Percentiles rank a stretch among this genome's conserved stretches.
These are phyloP conservation scores for Lucifuga dentata DNA, from an alignment of 2,113 vertebrate species.

Conservation along the genomic window DNA sequence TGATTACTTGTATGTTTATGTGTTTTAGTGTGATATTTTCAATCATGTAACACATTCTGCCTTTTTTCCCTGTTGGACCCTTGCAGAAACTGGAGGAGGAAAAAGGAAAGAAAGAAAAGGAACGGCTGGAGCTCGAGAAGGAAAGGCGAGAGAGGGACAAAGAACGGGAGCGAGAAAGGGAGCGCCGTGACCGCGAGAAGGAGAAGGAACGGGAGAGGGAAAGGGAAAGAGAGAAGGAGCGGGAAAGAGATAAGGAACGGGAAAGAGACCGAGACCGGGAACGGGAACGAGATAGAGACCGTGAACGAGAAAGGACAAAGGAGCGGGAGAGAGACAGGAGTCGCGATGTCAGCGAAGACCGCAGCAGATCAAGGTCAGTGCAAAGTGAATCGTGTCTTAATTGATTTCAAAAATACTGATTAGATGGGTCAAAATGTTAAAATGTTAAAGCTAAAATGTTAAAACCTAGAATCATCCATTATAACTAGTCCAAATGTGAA, in stretches of 20 bases:
- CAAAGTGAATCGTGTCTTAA: not conserved
- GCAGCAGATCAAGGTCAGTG: constrained; percentile 92
- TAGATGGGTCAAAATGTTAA: no score
- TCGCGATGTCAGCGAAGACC: constrained; percentile 91
- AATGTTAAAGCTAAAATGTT: no score
- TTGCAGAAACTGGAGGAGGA: constrained; percentile 99
- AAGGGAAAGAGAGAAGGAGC: constrained; percentile 91
- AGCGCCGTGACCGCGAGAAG: constrained; percentile 85
- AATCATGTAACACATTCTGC: constrained; percentile 20
- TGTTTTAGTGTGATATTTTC: constrained; percentile 8
- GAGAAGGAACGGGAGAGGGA: constrained; percentile 84
- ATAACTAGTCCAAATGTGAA: no score
- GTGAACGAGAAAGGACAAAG: constrained; percentile 88
- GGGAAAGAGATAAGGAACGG: constrained; percentile 87
- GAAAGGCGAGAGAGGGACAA: constrained; percentile 96
- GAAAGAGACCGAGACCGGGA: constrained; percentile 91
- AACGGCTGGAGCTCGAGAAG: constrained; percentile 94
- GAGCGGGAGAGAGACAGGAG: constrained; percentile 91
- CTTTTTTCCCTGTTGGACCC: constrained; percentile 84
- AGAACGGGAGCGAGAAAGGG: constrained; percentile 94
- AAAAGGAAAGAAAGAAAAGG: constrained; percentile 98
- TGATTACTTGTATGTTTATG: constrained; percentile 30
- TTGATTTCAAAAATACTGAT: no score
- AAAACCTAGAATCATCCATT: no score
- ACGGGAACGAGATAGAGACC: constrained; percentile 88